A percentile compares a stretch with the other conserved stretches of the same genome.
phyloP scores from a whole-genome alignment of 2,113 vertebrate genomes.

The Microtus richardsoni region DNA sequence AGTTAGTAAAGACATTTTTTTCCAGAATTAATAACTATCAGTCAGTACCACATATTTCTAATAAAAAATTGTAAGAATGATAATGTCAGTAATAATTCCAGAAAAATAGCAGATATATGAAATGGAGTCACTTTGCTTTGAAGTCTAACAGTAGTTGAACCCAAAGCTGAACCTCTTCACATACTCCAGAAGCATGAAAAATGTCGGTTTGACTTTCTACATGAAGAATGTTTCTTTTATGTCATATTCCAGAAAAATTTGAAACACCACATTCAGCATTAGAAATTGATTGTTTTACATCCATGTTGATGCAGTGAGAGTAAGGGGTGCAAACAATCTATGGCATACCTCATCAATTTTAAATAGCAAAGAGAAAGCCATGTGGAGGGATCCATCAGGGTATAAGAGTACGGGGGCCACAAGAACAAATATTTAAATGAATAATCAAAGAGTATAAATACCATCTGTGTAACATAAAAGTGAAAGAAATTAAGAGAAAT shows the following conservation, averaged over 20 bases:
- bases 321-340: constrained; percentile 86
- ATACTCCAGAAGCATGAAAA: constrained; percentile 93
- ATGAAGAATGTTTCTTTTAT: not conserved
- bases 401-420: constrained; percentile 85
- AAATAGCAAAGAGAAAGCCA: constrained; percentile 83
- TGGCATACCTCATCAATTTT: constrained; percentile 70
- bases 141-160: constrained; percentile 87
- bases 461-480: constrained; percentile 85
- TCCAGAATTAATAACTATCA: constrained; percentile 90
- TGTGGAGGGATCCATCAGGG: constrained; percentile 83
- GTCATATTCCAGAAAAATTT: constrained; percentile 89
- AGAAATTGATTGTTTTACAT: constrained; percentile 87
- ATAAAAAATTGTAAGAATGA: not conserved
- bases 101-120: not conserved
- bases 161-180: constrained; percentile 94
- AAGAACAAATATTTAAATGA: constrained; percentile 87
- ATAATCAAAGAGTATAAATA: constrained; percentile 89
- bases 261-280: constrained; percentile 91
- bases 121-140: constrained; percentile 84
- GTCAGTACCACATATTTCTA: not conserved
- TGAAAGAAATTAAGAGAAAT: constrained; percentile 87
- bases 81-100: not conserved
- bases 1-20: constrained; percentile 86
- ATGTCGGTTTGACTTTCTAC: constrained; percentile 79
- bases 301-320: constrained; percentile 84